phyloP scores from a whole-genome alignment of 2,113 vertebrate genomes.

The Rostratula benghalensis region DNA sequence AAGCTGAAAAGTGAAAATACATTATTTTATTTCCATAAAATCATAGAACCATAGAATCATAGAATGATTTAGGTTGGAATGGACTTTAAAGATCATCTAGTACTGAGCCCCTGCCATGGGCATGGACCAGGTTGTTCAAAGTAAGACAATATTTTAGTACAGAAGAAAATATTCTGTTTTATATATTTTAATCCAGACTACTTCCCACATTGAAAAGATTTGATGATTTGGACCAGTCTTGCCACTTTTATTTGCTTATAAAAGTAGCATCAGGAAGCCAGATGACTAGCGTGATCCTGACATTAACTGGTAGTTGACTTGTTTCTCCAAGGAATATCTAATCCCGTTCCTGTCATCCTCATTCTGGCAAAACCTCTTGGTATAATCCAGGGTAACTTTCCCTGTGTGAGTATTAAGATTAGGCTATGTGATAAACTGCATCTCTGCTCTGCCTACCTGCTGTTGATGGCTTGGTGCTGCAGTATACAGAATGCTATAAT shows the following conservation, averaged over 20 bases:
- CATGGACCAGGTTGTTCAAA: not conserved
- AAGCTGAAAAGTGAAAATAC: not conserved
- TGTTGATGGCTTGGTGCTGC: not conserved
- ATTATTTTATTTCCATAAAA: not conserved
- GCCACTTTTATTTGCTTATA: not conserved
- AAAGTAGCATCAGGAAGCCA: not conserved
- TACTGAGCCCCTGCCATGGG: not conserved
- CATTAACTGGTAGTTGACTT: not conserved
- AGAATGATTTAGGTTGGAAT: not conserved
- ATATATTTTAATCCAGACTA: not conserved
- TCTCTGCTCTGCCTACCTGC: not conserved
- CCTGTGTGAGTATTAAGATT: not conserved
- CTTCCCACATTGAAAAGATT: not conserved
- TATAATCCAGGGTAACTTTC: not conserved
- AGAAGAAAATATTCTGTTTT: not conserved
- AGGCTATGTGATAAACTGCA: not conserved
- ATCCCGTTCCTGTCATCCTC: not conserved
- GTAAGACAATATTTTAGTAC: not conserved
- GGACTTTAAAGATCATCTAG: not conserved
- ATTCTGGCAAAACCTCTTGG: not conserved
- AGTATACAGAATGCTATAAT: not conserved
- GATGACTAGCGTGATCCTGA: not conserved
- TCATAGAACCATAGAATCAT: not conserved
- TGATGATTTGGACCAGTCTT: not conserved
- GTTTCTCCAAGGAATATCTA: not conserved